Percentiles rank a stretch among this genome's conserved stretches.
Evolutionary conservation across 2,888 invertebrate genomes (phyloP).

Genomic region (Drosophila pseudotakahashii): DNA sequence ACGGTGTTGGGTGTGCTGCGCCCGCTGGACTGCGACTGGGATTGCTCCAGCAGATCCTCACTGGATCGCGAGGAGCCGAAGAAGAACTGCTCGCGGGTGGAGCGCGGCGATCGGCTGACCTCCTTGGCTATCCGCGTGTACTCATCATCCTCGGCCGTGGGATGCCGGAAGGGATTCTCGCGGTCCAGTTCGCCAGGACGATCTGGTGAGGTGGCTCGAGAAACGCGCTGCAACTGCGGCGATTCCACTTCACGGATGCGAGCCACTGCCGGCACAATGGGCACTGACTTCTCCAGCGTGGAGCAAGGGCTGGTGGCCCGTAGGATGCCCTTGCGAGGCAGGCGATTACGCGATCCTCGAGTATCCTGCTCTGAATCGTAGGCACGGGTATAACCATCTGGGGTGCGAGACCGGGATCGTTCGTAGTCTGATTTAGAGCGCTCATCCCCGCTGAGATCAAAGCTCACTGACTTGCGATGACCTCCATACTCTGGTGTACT

Average conservation of each 20-base stretch:
- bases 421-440: slow-evolving; percentile 82
- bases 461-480: slow-evolving; percentile 84
- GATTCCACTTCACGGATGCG: slow-evolving; percentile 83
- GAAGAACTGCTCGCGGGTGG: slow-evolving; percentile 76
- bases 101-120: slow-evolving; percentile 71
- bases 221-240: slow-evolving; percentile 76
- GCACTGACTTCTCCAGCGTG: slow-evolving; percentile 74
- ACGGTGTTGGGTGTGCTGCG: slow-evolving; percentile 66
- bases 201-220: slow-evolving; percentile 57
- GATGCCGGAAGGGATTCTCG: slow-evolving; percentile 83
- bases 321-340: slow-evolving; percentile 83
- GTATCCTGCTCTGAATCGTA: slow-evolving; percentile 84
- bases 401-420: slow-evolving; percentile 70
- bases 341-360: slow-evolving; percentile 49
- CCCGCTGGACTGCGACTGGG: slow-evolving; percentile 63
- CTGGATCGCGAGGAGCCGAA: slow-evolving; percentile 80
- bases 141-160: slow-evolving; percentile 64
- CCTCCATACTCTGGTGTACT: slow-evolving; percentile 81
- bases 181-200: slow-evolving; percentile 80
- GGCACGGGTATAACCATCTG: slow-evolving; percentile 60
- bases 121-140: slow-evolving; percentile 83
- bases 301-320: slow-evolving; percentile 83
- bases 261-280: slow-evolving; percentile 81
- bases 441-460: slow-evolving; percentile 84
- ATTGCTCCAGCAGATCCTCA: slow-evolving; percentile 79